Percentiles rank a stretch among this genome's conserved stretches.
Conservation (phyloP, 1,140 invertebrate species). For the Trichonephila clavata region DNA sequence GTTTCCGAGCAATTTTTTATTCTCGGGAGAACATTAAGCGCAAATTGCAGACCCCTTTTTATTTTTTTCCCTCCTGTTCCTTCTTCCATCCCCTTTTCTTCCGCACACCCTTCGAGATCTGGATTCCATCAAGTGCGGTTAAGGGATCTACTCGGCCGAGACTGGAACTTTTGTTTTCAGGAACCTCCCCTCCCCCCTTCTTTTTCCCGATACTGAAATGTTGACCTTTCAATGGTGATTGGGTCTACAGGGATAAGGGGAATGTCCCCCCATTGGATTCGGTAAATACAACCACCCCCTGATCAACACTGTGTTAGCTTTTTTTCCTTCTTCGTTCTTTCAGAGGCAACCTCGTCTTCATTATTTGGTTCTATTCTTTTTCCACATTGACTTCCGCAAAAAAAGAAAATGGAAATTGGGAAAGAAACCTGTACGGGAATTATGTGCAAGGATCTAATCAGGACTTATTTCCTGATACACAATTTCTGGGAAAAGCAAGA, state of each 20-base stretch:
- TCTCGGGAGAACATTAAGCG: conserved; percentile 23
- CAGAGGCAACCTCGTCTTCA: not conserved
- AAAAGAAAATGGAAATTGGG: not conserved
- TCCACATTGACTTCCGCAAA: not conserved
- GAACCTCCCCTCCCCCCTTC: not conserved
- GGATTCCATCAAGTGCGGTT: conserved; percentile 39
- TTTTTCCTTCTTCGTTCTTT: not conserved
- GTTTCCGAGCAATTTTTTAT: conserved; percentile 31
- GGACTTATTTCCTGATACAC: not conserved
- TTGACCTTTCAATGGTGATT: conserved; percentile 14
- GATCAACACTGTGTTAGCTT: not conserved
- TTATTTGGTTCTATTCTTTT: not conserved
- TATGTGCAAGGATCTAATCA: not conserved
- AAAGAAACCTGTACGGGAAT: not conserved
- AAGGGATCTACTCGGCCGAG: conserved; percentile 14
- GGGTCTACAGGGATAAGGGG: not conserved
- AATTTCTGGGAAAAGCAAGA: not conserved
- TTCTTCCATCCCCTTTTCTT: not conserved
- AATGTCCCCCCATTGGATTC: not conserved
- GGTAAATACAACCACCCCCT: conserved; percentile 9
- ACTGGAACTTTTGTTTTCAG: conserved; percentile 5
- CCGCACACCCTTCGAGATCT: not conserved
- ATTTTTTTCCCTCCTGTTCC: not conserved
- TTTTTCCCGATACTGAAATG: not conserved
- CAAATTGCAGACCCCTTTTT: not conserved